phyloP scores from a whole-genome alignment of 2,797 vertebrate species.

The Graptemys geographica region DNA sequence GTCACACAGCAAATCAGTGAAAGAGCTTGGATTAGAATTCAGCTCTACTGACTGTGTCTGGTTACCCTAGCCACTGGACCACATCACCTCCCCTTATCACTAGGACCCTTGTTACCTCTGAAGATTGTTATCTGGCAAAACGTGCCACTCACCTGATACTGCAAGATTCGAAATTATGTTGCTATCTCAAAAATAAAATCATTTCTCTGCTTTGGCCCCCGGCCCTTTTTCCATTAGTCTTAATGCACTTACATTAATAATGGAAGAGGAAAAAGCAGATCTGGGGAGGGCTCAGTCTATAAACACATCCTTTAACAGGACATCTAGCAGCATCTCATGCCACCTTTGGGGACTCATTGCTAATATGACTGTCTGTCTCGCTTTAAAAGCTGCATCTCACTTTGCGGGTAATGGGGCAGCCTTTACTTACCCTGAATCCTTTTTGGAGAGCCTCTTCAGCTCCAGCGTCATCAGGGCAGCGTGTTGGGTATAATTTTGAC shows the following conservation, averaged over 20 bases:
- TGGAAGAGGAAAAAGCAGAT: constrained; percentile 65
- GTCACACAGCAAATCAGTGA: neutral
- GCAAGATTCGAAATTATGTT: constrained; percentile 17
- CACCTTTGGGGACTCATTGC: constrained; percentile 51
- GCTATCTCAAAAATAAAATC: neutral
- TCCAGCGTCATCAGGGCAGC: constrained; percentile 55
- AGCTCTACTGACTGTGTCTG: fast-evolving
- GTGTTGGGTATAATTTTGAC: constrained; percentile 66
- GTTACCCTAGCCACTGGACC: neutral
- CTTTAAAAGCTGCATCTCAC: constrained; percentile 44
- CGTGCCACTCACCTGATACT: neutral
- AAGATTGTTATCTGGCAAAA: neutral
- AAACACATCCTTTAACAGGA: constrained; percentile 60
- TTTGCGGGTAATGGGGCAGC: constrained; percentile 43
- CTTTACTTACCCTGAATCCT: constrained; percentile 38
- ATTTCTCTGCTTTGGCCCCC: constrained; percentile 13
- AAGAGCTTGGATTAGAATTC: neutral
- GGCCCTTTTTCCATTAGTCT: constrained; percentile 62
- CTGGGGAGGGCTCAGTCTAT: constrained; percentile 38
- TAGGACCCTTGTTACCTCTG: neutral
- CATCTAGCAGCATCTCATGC: constrained; percentile 55
- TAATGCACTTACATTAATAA: constrained; percentile 76
- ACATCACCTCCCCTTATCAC: neutral
- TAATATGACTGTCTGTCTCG: constrained; percentile 50
- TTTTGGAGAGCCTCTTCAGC: neutral